These are phyloP conservation scores for Colletes gigas DNA, from an alignment of 1,140 invertebrate genomes.

Conservation along the genomic window DNA sequence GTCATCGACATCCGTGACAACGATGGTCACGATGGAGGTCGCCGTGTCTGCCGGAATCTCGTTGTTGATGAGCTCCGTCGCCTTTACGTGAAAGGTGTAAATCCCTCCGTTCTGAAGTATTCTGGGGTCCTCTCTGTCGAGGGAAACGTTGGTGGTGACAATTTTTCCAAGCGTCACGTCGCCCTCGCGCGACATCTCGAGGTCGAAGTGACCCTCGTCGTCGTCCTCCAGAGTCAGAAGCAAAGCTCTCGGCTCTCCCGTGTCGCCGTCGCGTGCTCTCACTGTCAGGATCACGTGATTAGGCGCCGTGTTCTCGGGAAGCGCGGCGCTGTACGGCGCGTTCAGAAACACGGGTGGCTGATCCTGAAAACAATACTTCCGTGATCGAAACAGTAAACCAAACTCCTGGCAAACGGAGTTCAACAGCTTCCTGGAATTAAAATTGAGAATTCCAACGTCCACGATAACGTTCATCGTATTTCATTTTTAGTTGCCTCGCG, in stretches of 20 bases:
- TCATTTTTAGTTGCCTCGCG: not conserved
- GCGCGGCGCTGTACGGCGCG: constrained; percentile 88
- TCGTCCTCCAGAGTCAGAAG: constrained; percentile 86
- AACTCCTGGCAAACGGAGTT: too few species aligned
- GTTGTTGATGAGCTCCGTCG: constrained; percentile 88
- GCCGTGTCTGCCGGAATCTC: constrained; percentile 86
- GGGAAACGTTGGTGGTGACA: constrained; percentile 84
- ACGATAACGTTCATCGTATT: too few species aligned
- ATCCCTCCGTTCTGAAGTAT: constrained; percentile 90
- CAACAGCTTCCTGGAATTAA: too few species aligned
- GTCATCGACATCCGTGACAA: constrained; percentile 92
- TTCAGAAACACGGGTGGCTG: constrained; percentile 90
- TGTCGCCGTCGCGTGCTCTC: constrained; percentile 88
- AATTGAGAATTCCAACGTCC: too few species aligned
- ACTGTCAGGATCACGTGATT: constrained; percentile 85
- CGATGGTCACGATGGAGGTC: constrained; percentile 87
- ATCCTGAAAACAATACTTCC: constrained; percentile 80
- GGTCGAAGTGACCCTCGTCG: constrained; percentile 85
- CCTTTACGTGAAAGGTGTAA: constrained; percentile 88
- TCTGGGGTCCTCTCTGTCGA: constrained; percentile 88
- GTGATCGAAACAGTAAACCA: too few species aligned
- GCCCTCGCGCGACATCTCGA: constrained; percentile 81
- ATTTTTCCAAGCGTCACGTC: constrained; percentile 81
- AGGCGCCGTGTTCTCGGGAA: constrained; percentile 87
- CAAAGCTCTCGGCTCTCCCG: constrained; percentile 86